Base-by-base conservation (phyloP, 2,113 vertebrate genomes). In the Rhabdornis inornatus region DNA sequence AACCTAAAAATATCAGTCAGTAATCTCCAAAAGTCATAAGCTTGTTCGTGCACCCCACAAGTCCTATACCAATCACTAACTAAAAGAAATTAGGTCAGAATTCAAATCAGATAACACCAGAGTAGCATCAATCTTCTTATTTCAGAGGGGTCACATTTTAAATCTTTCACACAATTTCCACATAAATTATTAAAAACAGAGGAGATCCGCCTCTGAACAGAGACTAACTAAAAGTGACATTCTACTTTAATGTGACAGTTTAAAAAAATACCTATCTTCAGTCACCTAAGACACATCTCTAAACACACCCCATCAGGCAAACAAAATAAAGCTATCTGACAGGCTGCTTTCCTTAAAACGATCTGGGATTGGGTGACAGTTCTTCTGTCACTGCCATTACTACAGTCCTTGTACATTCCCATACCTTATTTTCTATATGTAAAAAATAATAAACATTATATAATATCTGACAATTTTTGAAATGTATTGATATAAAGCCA, bases 71-170 rank as follows among this genome's bases (percentile, higher is more conserved):
- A 94, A 89, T 83, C 45, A 50, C 45, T 93, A 91, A 83, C 91
- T 74, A 77, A 84, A 85, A 91, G 56, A 94, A 94, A 94, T 85
- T 60, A 93, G 94, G 92, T 96, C 90, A 94, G 89, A 95, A 92
- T 83, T 25, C 75, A 86, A 96, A 92, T 91, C 80, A 93, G 81
- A 92, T 82, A 49, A 84, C 83, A 92, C 42, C 35, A 56, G 52
- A 92, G 77, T 24, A 83, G 44, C 70, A 92, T 89, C 95, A 90
- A 81, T 94, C 92, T 83, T 82, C 80, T 87, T 83, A 94, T 57
- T 89, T 86, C 80, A 94, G 90, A 87, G 39, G 61, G 49, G 72
- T 45, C 90, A 88, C 24, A 53, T 90, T 79, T 92, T 66, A 97
- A 83, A 80, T 95, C 74, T 93, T 93, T 69, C 64, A 87, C 57